Evolutionary conservation across 1,140 invertebrate species (phyloP).

Genomic region (Conus betulinus): DNA sequence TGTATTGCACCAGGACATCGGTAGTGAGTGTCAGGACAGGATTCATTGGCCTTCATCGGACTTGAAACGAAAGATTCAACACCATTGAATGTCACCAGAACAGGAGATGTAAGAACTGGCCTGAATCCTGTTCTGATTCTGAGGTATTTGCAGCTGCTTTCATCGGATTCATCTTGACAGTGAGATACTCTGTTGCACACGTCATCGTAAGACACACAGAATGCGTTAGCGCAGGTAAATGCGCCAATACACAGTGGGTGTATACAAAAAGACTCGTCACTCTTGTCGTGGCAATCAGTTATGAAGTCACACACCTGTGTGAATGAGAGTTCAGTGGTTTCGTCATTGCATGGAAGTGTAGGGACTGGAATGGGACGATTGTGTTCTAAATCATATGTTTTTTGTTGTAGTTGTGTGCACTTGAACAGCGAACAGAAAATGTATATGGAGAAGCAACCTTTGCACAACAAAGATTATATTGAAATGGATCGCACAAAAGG

Average conservation of each 20-base stretch:
- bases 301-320: conserved; percentile 14
- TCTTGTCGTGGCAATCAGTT: background rate
- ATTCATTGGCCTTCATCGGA: background rate
- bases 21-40: conserved; percentile 7
- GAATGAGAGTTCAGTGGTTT: background rate
- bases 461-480: background rate
- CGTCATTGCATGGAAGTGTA: background rate
- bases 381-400: background rate
- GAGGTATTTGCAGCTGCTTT: conserved; percentile 35
- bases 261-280: background rate
- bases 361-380: background rate
- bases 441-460: background rate
- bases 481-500: background rate
- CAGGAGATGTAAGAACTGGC: conserved; percentile 20
- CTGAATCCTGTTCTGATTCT: background rate
- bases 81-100: background rate
- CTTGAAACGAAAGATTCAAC: background rate
- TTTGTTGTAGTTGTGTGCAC: background rate
- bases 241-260: background rate
- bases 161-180: background rate
- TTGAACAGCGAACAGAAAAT: background rate
- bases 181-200: background rate
- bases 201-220: background rate
- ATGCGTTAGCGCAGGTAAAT: background rate
- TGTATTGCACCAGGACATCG: background rate